Conservation (phyloP, 2,797 vertebrate genomes). For the Gymnothorax reevesii region DNA sequence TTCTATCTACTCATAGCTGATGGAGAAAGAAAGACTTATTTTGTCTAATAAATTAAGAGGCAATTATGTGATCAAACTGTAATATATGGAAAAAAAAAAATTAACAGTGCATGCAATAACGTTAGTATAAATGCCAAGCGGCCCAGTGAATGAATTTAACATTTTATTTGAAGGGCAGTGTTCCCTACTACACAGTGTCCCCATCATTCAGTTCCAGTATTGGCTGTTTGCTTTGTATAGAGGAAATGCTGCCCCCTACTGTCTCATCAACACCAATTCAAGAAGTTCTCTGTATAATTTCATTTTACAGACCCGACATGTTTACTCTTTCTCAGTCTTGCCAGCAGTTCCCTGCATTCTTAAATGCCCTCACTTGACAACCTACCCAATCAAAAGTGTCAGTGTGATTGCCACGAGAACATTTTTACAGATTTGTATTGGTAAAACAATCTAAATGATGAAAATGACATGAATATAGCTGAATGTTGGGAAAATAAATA, state of each 20-base stretch:
- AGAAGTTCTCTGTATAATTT: neutral
- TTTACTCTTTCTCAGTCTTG: neutral
- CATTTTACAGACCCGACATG: neutral
- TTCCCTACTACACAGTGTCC: neutral
- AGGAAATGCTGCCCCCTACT: slow-evolving; percentile 4
- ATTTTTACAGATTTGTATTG: neutral
- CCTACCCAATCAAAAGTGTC: neutral
- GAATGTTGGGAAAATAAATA: slow-evolving; percentile 14
- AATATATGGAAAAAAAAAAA: neutral
- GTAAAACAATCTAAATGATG: neutral
- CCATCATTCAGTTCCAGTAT: neutral
- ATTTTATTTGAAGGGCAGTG: neutral
- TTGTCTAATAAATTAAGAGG: neutral
- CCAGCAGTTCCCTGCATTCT: neutral
- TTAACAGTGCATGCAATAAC: neutral
- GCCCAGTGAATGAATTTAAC: neutral
- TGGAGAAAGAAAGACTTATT: slow-evolving; percentile 7
- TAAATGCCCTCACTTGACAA: neutral
- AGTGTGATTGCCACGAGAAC: neutral
- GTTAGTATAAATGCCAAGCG: neutral
- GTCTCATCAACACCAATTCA: neutral
- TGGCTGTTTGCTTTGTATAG: neutral
- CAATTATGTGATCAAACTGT: neutral
- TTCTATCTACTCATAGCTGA: neutral
- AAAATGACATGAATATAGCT: neutral